phyloP scores from a whole-genome alignment of 2,888 invertebrate species.

The Lochmaea crataegi region DNA sequence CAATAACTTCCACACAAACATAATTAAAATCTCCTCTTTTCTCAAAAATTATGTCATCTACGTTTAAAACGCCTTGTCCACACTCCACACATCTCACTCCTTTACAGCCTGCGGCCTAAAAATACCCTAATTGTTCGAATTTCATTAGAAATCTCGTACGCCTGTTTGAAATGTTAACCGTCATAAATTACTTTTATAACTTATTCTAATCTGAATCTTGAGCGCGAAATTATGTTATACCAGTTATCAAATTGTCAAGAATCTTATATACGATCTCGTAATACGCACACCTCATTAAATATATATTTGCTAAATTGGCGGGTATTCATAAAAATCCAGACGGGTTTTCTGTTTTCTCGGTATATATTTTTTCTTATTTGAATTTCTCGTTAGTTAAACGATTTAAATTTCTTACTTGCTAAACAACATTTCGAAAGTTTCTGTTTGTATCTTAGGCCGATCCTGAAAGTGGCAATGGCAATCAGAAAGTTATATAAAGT shows the following conservation, averaged over 20 bases:
- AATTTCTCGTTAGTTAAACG: neutral
- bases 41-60: too few species aligned
- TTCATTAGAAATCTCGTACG: neutral
- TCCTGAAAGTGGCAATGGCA: conserved; percentile 35
- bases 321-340: conserved; percentile 47
- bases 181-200: conserved; percentile 45
- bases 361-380: conserved; percentile 2
- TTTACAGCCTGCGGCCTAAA: too few species aligned
- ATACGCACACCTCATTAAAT: conserved; percentile 51
- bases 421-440: neutral
- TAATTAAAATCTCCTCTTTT: too few species aligned
- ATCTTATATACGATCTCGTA: conserved; percentile 49
- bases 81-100: too few species aligned
- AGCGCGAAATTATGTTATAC: conserved; percentile 42
- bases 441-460: neutral
- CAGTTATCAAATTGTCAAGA: conserved; percentile 49
- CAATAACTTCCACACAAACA: too few species aligned
- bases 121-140: too few species aligned
- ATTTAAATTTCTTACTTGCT: neutral
- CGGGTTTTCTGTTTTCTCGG: conserved; percentile 45
- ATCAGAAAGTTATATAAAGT: conserved; percentile 45
- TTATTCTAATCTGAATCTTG: conserved; percentile 42
- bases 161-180: conserved; percentile 37
- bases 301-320: conserved; percentile 49
- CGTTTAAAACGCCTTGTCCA: too few species aligned